phyloP scores from a whole-genome alignment of 2,888 invertebrate genomes.

The Macropis europaea region DNA sequence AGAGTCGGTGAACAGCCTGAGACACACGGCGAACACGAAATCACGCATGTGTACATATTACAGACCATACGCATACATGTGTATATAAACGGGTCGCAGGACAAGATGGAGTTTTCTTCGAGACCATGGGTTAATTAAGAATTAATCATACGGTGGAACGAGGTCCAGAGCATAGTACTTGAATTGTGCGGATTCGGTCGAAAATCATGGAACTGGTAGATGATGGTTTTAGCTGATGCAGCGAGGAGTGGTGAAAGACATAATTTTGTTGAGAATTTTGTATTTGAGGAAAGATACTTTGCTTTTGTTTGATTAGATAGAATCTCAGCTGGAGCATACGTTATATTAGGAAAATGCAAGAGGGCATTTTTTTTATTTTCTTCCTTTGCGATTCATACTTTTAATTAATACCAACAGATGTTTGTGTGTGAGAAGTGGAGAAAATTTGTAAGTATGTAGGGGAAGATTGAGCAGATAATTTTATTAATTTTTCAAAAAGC shows the following conservation, averaged over 20 bases:
- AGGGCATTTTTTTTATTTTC: not conserved
- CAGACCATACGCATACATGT: constrained; percentile 29
- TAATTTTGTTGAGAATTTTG: not conserved
- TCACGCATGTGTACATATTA: constrained; percentile 6
- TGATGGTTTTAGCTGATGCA: not conserved
- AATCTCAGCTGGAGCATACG: too few species aligned
- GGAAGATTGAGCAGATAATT: too few species aligned
- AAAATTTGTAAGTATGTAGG: too few species aligned
- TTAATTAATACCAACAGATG: too few species aligned
- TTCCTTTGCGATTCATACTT: not conserved
- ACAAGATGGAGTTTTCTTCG: constrained; percentile 49
- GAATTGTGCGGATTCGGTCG: constrained; percentile 27
- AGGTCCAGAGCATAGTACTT: constrained; percentile 45
- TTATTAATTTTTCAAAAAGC: too few species aligned
- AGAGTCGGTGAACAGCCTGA: not conserved
- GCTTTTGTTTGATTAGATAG: not conserved
- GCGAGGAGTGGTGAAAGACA: not conserved
- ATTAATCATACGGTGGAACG: constrained; percentile 31
- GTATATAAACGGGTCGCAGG: constrained; percentile 45
- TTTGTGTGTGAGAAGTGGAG: too few species aligned
- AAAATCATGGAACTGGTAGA: not conserved
- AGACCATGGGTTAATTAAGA: constrained; percentile 20
- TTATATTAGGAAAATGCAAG: not conserved
- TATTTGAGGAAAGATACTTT: not conserved
- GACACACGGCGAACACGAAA: constrained; percentile 48